Evolutionary conservation across 2,113 vertebrate species (phyloP).

Genomic region (Hippocampus guttulatus): DNA sequence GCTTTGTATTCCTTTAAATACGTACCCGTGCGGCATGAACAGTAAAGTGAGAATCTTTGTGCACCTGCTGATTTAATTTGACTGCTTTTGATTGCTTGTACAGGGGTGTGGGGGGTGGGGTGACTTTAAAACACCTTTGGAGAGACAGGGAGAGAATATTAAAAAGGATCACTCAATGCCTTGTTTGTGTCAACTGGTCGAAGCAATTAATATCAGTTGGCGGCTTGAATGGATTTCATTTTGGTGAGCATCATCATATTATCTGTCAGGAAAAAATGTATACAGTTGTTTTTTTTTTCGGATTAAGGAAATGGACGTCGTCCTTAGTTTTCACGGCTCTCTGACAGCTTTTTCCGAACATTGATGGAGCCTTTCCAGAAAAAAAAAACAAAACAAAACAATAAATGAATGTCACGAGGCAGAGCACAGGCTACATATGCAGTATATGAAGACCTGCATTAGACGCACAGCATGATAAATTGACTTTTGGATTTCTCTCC

Average conservation of each 20-base stretch:
- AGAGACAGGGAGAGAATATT: conserved; percentile 25
- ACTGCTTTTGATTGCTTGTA: conserved; percentile 27
- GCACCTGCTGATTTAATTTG: conserved; percentile 26
- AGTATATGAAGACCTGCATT: background rate
- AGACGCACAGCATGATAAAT: conserved; percentile 19
- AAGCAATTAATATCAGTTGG: conserved; percentile 27
- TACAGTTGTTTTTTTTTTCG: conserved; percentile 15
- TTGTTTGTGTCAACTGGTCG: conserved; percentile 35
- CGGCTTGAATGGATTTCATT: conserved; percentile 28
- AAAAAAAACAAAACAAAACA: background rate
- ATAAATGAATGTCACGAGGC: background rate
- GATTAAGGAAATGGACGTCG: conserved; percentile 24
- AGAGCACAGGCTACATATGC: background rate
- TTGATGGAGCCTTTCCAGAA: conserved; percentile 7
- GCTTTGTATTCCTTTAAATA: background rate
- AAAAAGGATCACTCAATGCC: conserved; percentile 28
- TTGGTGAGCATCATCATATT: conserved; percentile 22
- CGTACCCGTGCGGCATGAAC: conserved; percentile 7
- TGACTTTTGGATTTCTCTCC: conserved; percentile 14
- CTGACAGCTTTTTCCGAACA: conserved; percentile 16
- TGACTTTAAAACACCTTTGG: conserved; percentile 35
- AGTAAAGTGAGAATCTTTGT: conserved; percentile 18
- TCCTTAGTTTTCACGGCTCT: conserved; percentile 17
- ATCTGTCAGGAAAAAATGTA: conserved; percentile 10
- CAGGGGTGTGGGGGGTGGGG: conserved; percentile 6